phyloP scores from a whole-genome alignment of 2,888 invertebrate species.

The Amphipyra tragopoginis region DNA sequence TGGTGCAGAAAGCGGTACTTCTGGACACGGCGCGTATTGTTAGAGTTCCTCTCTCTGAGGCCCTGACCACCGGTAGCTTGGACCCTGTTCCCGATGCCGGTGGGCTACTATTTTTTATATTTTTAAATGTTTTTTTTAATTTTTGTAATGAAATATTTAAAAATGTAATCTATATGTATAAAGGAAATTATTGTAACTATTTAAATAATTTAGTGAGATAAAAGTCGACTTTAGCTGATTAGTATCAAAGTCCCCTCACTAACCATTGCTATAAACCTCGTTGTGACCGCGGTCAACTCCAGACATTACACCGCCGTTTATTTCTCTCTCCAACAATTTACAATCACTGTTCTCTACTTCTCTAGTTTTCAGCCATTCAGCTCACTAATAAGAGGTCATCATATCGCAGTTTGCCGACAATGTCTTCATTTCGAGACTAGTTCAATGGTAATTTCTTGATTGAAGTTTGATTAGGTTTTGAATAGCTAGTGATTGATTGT shows the following conservation, averaged over 20 bases:
- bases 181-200: neutral
- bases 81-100: too few relatives aligned
- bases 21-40: too few relatives aligned
- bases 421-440: conserved; percentile 29
- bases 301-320: conserved; percentile 25
- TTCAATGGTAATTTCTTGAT: conserved; percentile 33
- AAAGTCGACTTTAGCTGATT: neutral
- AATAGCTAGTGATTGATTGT: conserved; percentile 38
- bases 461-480: conserved; percentile 30
- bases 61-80: too few relatives aligned
- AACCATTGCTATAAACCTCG: conserved; percentile 20
- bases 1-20: too few relatives aligned
- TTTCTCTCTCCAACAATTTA: conserved; percentile 38
- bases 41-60: too few relatives aligned
- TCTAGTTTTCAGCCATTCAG: conserved; percentile 1
- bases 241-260: conserved; percentile 27
- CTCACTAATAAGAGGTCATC: conserved; percentile 22
- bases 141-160: too few relatives aligned
- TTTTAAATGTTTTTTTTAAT: too few relatives aligned
- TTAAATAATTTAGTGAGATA: too few relatives aligned
- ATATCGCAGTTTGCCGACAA: conserved; percentile 19
- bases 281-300: conserved; percentile 30
- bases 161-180: too few relatives aligned
- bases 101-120: too few relatives aligned
- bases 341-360: neutral